Evolutionary conservation across 2,888 invertebrate species (phyloP).

Genomic region (Pinctada fucata): DNA sequence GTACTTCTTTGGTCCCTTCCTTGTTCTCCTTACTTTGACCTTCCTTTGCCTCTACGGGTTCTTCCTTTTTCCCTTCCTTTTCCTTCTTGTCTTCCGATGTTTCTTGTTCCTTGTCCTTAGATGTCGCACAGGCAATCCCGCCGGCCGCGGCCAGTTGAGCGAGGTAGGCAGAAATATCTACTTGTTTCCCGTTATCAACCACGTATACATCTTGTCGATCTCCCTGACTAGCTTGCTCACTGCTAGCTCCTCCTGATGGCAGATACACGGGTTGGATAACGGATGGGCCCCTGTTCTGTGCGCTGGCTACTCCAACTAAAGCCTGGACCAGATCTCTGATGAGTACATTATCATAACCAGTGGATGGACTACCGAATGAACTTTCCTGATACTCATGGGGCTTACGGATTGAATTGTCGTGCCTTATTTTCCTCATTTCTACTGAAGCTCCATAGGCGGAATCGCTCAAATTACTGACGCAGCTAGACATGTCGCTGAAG

Average conservation of each 20-base stretch:
- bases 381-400: slow-evolving; percentile 40
- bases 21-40: background rate
- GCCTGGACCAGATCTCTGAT: slow-evolving; percentile 63
- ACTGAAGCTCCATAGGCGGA: slow-evolving; percentile 19
- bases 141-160: slow-evolving; percentile 19
- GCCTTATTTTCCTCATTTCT: slow-evolving; percentile 23
- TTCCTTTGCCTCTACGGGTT: background rate
- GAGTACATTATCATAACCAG: slow-evolving; percentile 42
- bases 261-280: slow-evolving; percentile 40
- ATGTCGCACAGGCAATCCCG: background rate
- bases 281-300: slow-evolving; percentile 33
- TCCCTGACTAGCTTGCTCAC: background rate
- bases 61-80: background rate
- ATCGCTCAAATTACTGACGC: slow-evolving; percentile 45
- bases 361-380: slow-evolving; percentile 4
- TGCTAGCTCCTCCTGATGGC: slow-evolving; percentile 24
- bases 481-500: slow-evolving; percentile 52
- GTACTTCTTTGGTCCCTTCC: background rate
- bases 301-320: slow-evolving; percentile 53
- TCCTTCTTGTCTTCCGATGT: background rate
- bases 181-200: slow-evolving; percentile 24
- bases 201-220: slow-evolving; percentile 17
- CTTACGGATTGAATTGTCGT: slow-evolving; percentile 20
- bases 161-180: slow-evolving; percentile 24
- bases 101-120: background rate